Evolutionary conservation across 1,140 invertebrate species (phyloP), one percentile per base, ranked within the genome.

Genomic region (Monochamus saltuarius): DNA sequence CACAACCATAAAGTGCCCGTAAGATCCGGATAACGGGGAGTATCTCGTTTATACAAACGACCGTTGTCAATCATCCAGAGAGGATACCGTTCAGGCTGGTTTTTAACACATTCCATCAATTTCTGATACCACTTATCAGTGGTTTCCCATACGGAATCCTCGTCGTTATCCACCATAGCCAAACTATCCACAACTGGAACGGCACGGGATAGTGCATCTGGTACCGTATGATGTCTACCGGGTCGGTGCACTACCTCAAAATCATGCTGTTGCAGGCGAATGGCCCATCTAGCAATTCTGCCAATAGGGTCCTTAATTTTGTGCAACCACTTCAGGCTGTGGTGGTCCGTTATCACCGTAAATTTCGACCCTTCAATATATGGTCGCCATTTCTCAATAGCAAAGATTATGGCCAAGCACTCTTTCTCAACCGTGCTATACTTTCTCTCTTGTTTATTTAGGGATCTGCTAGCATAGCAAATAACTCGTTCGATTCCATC

Each of bases 341-440:
- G 66, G 40, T 79, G 76, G 52, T 82, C 79, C 0, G 78, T 80
- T 19, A 73, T 53, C 2, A 80, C 69, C 0, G 40, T 72, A 47
- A 82, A 76, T 59, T 75, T 79, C 4, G 59, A 69, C 4, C 72
- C 73, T 50, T 77, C 72, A 2, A 83, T 50, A 68, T 77, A 84
- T 36, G 55, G 61, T 29, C 70, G 45, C 53, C 78, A 77, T 50
- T 79, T 75, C 56, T 79, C 64, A 1, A 83, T 64, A 6, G 73
- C 73, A 61, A 68, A 73, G 4, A 83, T 46, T 10, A 82, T 71
- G 0, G 78, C 78, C 29, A 82, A 60, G 47, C 74, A 76, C 73
- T 84, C 81, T 54, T 70, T 66, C 64, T 84, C 79, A 0, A 76
- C 79, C 4, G 67, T 67, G 2, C 61, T 63, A 56, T 79, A 82